A percentile compares a stretch with the other conserved stretches of the same genome.
phyloP scores from a whole-genome alignment of 2,113 vertebrate species.

The Copsychus sechellarum region DNA sequence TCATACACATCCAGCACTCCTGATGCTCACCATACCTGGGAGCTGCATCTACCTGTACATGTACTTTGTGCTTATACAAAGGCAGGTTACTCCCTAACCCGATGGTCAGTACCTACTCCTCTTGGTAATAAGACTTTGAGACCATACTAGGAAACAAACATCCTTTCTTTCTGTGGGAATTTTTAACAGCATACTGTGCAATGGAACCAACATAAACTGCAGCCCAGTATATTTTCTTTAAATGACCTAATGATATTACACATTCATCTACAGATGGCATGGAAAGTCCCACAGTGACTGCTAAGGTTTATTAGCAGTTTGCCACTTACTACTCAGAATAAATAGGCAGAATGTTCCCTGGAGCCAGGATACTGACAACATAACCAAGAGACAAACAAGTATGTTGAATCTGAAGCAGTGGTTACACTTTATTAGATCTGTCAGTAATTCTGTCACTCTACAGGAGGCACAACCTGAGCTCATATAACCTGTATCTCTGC shows the following conservation, averaged over 20 bases:
- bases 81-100: background rate
- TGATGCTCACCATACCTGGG: background rate
- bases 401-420: background rate
- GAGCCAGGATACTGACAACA: background rate
- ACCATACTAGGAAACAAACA: background rate
- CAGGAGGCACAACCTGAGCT: background rate
- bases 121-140: background rate
- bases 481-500: background rate
- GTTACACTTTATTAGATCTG: conserved; percentile 54
- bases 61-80: background rate
- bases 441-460: conserved; percentile 49
- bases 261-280: background rate
- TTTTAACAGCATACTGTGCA: background rate
- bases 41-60: background rate
- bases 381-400: conserved; percentile 15
- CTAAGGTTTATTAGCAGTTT: conserved; percentile 35
- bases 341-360: conserved; percentile 11
- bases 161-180: background rate
- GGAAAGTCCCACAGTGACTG: background rate
- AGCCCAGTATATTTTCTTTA: background rate
- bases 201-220: background rate
- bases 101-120: background rate
- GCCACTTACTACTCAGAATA: conserved; percentile 7
- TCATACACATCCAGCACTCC: background rate
- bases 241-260: background rate